These are phyloP conservation scores for Acyrthosiphon pisum DNA, from an alignment of 1,140 invertebrate species.

Conservation along the genomic window DNA sequence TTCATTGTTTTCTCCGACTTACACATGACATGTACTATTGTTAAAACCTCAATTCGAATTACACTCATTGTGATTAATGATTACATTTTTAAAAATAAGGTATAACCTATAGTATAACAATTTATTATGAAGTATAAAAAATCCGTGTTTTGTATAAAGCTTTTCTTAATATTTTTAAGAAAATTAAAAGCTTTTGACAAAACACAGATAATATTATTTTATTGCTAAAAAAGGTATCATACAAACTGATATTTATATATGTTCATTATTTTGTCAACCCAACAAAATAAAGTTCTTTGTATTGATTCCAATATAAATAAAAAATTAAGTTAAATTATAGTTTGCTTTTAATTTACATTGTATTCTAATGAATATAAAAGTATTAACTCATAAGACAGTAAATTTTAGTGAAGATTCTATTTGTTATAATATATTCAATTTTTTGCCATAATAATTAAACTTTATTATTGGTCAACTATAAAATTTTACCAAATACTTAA, in stretches of 20 bases:
- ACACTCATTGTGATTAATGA: not conserved
- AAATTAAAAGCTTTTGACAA: not conserved
- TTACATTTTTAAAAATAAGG: not conserved
- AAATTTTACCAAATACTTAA: not conserved
- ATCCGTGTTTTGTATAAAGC: not conserved
- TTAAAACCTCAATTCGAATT: not conserved
- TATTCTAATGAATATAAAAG: not conserved
- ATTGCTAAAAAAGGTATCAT: not conserved
- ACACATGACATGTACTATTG: not conserved
- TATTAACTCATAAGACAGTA: not conserved
- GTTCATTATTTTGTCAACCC: not conserved
- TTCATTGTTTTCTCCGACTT: not conserved
- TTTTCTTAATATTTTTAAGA: not conserved
- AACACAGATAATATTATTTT: not conserved
- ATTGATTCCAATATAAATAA: not conserved
- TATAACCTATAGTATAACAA: not conserved
- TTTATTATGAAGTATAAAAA: not conserved
- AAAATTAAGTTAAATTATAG: not conserved
- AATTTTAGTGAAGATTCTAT: not conserved
- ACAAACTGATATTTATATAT: not conserved
- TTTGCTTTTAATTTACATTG: not conserved
- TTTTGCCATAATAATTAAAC: not conserved
- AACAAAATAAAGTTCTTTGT: not conserved
- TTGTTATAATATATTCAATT: not conserved
- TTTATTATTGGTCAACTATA: not conserved